phyloP scores from a whole-genome alignment of 2,797 vertebrate genomes.

The Limnodromus scolopaceus region DNA sequence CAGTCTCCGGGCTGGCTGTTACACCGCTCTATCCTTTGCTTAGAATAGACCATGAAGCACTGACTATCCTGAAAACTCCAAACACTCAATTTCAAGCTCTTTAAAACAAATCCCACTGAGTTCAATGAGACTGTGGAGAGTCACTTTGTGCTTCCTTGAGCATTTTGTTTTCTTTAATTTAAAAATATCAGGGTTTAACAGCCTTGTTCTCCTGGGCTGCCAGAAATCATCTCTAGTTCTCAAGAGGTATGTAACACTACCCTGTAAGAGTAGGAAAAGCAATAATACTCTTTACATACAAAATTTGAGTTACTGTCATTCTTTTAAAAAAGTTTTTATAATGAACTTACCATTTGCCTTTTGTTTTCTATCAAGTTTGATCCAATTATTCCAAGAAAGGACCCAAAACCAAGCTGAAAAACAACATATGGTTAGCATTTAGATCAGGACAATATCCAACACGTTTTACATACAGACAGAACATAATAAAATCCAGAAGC shows the following conservation, averaged over 20 bases:
- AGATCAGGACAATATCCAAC: not conserved
- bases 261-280: not conserved
- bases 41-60: not conserved
- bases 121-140: not conserved
- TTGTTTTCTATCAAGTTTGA: conserved; percentile 99
- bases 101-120: not conserved
- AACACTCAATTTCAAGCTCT: not conserved
- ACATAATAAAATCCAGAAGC: not conserved
- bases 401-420: conserved; percentile 96
- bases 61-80: not conserved
- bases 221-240: not conserved
- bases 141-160: not conserved
- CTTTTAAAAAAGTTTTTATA: not conserved
- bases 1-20: not conserved
- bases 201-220: not conserved
- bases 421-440: conserved; percentile 54
- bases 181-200: not conserved
- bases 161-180: not conserved
- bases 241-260: not conserved
- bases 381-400: conserved; percentile 98
- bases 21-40: not conserved
- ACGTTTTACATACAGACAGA: not conserved
- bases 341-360: conserved; percentile 95
- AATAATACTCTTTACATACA: not conserved
- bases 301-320: not conserved